Conservation (phyloP, 2,888 invertebrate species). For the Phortica okadai region DNA sequence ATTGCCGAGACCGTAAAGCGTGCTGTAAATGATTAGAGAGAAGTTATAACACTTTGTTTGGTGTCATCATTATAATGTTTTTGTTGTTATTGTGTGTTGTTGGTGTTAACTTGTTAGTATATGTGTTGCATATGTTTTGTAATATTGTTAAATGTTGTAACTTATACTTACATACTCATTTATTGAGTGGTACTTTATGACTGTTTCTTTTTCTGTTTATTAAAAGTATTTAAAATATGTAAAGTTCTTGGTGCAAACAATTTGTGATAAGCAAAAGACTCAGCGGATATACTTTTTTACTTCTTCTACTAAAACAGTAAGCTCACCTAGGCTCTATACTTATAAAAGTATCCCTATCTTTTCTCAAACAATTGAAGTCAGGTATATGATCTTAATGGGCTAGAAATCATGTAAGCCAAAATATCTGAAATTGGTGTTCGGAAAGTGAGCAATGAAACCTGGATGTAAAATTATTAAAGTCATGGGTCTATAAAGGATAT, state of each 20-base stretch:
- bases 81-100: slow-evolving; percentile 26
- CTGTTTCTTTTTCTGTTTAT: not conserved
- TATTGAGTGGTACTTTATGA: slow-evolving; percentile 19
- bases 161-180: slow-evolving; percentile 23
- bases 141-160: slow-evolving; percentile 11
- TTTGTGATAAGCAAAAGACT: not conserved
- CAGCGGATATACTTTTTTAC: not conserved
- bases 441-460: too few relatives aligned
- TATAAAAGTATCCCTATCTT: too few relatives aligned
- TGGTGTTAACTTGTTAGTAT: slow-evolving; percentile 17
- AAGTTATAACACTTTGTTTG: slow-evolving; percentile 32
- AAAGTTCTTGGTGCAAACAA: not conserved
- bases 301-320: too few relatives aligned
- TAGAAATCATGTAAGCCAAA: too few relatives aligned
- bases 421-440: too few relatives aligned
- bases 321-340: too few relatives aligned
- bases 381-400: too few relatives aligned
- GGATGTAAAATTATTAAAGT: too few relatives aligned
- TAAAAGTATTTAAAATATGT: not conserved
- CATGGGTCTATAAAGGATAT: too few relatives aligned
- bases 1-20: slow-evolving; percentile 64
- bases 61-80: slow-evolving; percentile 24
- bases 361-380: too few relatives aligned
- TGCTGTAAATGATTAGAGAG: slow-evolving; percentile 60
- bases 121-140: slow-evolving; percentile 27